Conservation (phyloP, 2,797 vertebrate genomes). For the Selene dorsalis region DNA sequence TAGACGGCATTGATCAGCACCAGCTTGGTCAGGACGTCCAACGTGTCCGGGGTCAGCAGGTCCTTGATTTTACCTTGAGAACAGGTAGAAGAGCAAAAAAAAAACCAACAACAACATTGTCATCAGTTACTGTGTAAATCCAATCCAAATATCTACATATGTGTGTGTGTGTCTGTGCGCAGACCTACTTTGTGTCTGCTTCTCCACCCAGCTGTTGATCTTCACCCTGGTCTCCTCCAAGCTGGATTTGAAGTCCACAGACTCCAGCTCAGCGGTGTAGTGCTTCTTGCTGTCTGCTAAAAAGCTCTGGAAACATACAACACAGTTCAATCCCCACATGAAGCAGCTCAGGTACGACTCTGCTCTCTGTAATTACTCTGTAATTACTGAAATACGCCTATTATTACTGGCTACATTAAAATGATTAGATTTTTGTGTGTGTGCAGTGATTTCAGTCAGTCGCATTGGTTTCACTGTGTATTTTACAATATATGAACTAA, state of each 20-base stretch:
- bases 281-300: conserved; percentile 76
- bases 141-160: not conserved
- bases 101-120: no score
- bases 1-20: not conserved
- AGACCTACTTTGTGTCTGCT: conserved; percentile 84
- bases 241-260: conserved; percentile 81
- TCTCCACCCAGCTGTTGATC: conserved; percentile 90
- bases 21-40: not conserved
- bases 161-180: not conserved
- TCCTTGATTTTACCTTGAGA: conserved; percentile 80
- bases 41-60: conserved; percentile 50
- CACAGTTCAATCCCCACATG: not conserved
- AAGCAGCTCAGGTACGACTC: not conserved
- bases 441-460: no score
- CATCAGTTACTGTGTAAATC: not conserved
- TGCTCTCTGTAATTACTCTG: no score
- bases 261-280: conserved; percentile 82
- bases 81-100: not conserved
- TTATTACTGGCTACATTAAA: no score
- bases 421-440: no score
- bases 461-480: no score
- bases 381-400: no score
- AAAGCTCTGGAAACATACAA: conserved; percentile 79
- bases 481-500: no score
- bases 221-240: conserved; percentile 78